phyloP scores from a whole-genome alignment of 2,888 invertebrate species.

The Xanthia icteritia region DNA sequence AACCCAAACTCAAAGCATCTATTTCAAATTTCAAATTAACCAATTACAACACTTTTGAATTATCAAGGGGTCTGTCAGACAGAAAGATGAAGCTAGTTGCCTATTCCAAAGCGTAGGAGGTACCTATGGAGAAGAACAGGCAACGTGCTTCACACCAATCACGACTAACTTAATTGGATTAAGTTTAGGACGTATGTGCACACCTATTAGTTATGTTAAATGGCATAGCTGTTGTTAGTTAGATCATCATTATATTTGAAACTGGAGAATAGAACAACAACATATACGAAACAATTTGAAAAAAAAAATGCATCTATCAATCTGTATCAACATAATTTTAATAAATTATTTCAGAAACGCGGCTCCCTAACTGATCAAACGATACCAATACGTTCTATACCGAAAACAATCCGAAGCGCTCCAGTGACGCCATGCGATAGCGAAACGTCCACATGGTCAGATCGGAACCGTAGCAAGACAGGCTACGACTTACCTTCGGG shows the following conservation, averaged over 20 bases:
- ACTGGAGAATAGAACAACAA: not conserved
- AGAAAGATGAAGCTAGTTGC: no score
- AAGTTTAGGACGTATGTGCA: not conserved
- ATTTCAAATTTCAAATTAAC: no score
- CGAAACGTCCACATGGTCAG: constrained; percentile 83
- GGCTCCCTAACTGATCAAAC: constrained; percentile 83
- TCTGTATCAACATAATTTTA: constrained; percentile 2
- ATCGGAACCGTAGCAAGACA: constrained; percentile 76
- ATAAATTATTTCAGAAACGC: constrained; percentile 80
- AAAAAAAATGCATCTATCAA: not conserved
- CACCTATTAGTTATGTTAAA: not conserved
- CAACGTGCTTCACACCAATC: constrained; percentile 3
- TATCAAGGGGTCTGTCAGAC: no score
- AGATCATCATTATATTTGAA: not conserved
- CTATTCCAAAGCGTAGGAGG: no score
- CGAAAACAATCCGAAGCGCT: constrained; percentile 83
- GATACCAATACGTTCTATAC: constrained; percentile 75
- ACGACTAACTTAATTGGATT: constrained; percentile 1
- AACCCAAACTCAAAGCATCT: no score
- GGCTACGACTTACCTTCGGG: constrained; percentile 71
- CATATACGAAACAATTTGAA: not conserved
- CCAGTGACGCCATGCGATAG: constrained; percentile 88
- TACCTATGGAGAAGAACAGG: no score
- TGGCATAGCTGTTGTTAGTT: not conserved
- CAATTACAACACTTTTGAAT: no score